Conservation (phyloP, 2,888 invertebrate species). For the Escarpia spicata region DNA sequence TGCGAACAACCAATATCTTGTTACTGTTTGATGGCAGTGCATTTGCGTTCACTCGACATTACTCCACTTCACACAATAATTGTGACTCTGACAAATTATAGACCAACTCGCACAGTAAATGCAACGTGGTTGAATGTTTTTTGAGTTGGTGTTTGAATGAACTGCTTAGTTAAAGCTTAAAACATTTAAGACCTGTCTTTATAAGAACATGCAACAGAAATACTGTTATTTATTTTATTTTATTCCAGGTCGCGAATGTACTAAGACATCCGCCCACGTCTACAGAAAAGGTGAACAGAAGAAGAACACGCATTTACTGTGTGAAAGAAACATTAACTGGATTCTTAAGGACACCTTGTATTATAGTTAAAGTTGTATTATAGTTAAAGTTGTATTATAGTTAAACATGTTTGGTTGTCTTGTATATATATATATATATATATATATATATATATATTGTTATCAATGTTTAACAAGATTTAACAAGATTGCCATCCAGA, state of each 20-base stretch:
- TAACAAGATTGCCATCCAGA: too few relatives aligned
- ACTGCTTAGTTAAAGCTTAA: too few relatives aligned
- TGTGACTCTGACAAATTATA: background rate
- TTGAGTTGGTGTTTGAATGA: too few relatives aligned
- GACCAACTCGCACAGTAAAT: background rate
- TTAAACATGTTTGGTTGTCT: too few relatives aligned
- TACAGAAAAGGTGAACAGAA: background rate
- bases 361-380: too few relatives aligned
- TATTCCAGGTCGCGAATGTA: slow-evolving; percentile 16
- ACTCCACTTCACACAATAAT: too few relatives aligned
- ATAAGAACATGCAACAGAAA: background rate
- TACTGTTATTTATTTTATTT: background rate
- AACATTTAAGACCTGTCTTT: too few relatives aligned
- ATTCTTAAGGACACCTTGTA: background rate
- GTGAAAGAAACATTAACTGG: background rate
- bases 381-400: too few relatives aligned
- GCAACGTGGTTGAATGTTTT: background rate
- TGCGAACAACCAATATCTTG: background rate
- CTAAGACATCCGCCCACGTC: background rate
- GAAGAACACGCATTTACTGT: background rate
- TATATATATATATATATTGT: too few relatives aligned
- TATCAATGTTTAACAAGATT: too few relatives aligned
- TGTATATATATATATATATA: too few relatives aligned
- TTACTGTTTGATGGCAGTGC: background rate
- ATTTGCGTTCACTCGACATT: too few relatives aligned